Base-by-base conservation (phyloP, 1,140 invertebrate species). In the Tenebrio molitor region DNA sequence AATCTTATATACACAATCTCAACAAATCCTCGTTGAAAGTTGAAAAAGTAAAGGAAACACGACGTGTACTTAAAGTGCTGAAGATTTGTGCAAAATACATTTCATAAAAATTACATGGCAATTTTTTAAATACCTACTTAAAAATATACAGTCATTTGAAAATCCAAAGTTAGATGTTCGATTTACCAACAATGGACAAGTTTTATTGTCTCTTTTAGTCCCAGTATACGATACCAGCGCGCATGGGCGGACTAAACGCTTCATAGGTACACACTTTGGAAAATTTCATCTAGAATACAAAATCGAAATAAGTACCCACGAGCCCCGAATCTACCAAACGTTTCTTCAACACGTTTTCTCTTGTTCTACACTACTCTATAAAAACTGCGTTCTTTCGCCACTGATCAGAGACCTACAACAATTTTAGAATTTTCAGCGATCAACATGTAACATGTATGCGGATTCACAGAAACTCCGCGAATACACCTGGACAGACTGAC, bases 171-270 rank as follows among this genome's bases (percentile, higher is more conserved):
- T 58, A 25, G 19, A 58, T 39, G 36, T 39, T 39, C 36, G 15
- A 12, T 8, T 23, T 58, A 58, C 50, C 50, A 58, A 58, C 64
- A 66, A n/a, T 66, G 64, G 36, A 66, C 12, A 44, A 42, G 39
- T 44, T 66, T 50, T 66, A 66, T 66, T 66, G 64, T 66, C 64
- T 66, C 64, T 25, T 21, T 66, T 42, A 66, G 19, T 66, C 39
- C 64, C 64, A 21, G 16, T 46, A 19, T 46, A 46, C 14, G 12
- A 39, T 12, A 39, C 36, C 29, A 29, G 50, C 50, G 50, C 50
- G 29, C 10, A 8, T n/a, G 46, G 46, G 46, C 46, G 36, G 36
- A 39, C 36, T 39, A 12, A 5, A 39, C n/a, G 36, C 36, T 12
- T 39, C 36, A 39, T 39, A 39, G 36, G 46, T 53, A 25, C 3